phyloP scores from a whole-genome alignment of 2,888 invertebrate genomes.

The Rhamphomyia laevipes region DNA sequence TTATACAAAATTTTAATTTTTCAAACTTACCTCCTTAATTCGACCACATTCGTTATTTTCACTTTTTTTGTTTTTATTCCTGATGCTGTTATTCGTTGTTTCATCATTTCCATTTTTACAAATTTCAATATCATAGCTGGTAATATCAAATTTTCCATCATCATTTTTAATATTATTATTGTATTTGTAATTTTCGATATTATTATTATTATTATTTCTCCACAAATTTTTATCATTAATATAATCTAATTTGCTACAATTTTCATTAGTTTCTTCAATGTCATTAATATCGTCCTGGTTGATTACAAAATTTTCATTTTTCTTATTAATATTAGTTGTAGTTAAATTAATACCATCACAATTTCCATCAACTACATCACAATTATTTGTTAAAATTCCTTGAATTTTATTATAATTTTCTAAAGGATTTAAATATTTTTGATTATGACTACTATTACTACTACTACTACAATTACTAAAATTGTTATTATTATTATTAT shows the following conservation, averaged over 20 bases:
- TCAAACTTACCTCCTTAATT: conserved; percentile 20
- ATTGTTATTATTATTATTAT: conserved; percentile 20
- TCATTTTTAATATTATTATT: no score
- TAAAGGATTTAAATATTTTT: background rate
- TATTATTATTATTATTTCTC: background rate
- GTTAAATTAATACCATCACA: background rate
- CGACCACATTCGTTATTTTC: conserved; percentile 12
- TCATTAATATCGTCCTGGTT: background rate
- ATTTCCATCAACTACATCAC: background rate
- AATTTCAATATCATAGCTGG: no score
- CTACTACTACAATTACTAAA: background rate
- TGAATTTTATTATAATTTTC: conserved; percentile 11
- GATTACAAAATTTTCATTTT: background rate
- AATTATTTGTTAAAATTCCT: conserved; percentile 5
- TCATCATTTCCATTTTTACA: background rate
- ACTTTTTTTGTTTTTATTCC: conserved; percentile 3
- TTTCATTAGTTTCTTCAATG: background rate
- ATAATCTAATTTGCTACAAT: background rate
- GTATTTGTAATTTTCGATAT: background rate
- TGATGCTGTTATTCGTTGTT: background rate
- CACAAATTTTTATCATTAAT: background rate
- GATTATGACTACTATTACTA: background rate
- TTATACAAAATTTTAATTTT: conserved; percentile 14
- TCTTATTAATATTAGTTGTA: background rate
- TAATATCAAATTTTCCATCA: no score